Percentiles rank a stretch among this genome's conserved stretches.
These are phyloP conservation scores for Pogonocichla stellata DNA, from an alignment of 2,113 vertebrate genomes.

Conservation along the genomic window DNA sequence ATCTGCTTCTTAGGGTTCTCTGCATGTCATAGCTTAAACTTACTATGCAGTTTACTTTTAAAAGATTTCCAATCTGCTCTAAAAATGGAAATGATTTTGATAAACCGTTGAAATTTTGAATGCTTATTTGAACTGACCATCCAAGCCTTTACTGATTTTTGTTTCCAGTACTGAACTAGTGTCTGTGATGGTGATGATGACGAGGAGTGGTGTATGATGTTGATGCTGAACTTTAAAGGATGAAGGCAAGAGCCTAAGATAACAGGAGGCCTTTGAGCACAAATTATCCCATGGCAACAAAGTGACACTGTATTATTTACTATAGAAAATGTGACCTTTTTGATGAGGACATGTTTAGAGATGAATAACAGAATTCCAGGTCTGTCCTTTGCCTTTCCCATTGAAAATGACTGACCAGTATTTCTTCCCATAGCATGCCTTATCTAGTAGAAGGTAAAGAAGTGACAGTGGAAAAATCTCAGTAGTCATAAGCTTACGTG, in stretches of 20 bases:
- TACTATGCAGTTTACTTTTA: not conserved
- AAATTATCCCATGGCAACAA: not conserved
- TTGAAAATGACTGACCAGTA: not conserved
- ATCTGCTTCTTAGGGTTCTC: not conserved
- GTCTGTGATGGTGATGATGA: not conserved
- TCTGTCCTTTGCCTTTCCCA: constrained; percentile 14
- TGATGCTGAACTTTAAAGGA: not conserved
- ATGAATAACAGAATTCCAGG: constrained; percentile 20
- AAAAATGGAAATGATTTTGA: not conserved
- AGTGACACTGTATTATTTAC: not conserved
- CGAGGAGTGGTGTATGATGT: not conserved
- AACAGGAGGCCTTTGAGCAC: not conserved
- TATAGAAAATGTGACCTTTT: constrained; percentile 28
- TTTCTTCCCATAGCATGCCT: not conserved
- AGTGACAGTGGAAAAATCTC: not conserved
- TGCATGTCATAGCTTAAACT: not conserved
- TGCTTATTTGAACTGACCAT: not conserved
- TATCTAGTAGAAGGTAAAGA: not conserved
- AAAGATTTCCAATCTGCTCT: not conserved
- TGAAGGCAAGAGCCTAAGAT: not conserved
- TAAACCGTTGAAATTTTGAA: not conserved
- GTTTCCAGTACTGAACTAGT: not conserved
- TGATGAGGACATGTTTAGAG: not conserved
- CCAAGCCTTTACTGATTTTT: not conserved
- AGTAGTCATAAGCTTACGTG: not conserved